Percentiles rank a stretch among this genome's conserved stretches.
These are phyloP conservation scores for Aphaenogaster rudis DNA, from an alignment of 1,140 invertebrate genomes.

Conservation along the genomic window DNA sequence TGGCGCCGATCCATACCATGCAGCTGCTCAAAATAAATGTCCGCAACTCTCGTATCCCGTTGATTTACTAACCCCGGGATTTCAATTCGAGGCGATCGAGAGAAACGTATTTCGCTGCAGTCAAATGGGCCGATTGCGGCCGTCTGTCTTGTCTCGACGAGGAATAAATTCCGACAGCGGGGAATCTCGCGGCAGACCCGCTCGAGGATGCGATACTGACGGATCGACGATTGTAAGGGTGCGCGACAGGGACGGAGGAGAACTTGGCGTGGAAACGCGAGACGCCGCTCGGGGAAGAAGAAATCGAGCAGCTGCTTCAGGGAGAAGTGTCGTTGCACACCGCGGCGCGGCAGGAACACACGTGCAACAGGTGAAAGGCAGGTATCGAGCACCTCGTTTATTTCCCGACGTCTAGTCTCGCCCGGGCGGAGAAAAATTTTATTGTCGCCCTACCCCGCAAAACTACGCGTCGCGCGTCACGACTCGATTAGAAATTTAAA, in stretches of 20 bases:
- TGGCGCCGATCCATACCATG: conserved; percentile 39
- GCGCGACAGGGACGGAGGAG: conserved; percentile 35
- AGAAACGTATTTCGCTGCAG: conserved; percentile 51
- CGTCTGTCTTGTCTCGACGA: conserved; percentile 44
- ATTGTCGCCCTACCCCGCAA: conserved; percentile 24
- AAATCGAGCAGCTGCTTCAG: conserved; percentile 44
- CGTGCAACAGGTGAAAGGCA: conserved; percentile 83
- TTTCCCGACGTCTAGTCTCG: conserved; percentile 59
- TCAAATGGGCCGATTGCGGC: conserved; percentile 24
- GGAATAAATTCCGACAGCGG: conserved; percentile 49
- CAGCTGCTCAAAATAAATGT: conserved; percentile 61
- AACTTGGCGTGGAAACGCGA: neutral
- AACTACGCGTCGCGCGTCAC: conserved; percentile 19
- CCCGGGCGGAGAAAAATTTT: conserved; percentile 55
- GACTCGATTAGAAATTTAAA: conserved; percentile 51
- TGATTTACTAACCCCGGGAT: conserved; percentile 58
- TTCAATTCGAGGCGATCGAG: conserved; percentile 57
- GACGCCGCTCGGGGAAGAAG: neutral
- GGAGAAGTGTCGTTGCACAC: conserved; percentile 52
- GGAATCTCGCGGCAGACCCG: neutral
- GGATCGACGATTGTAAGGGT: conserved; percentile 4
- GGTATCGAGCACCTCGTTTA: conserved; percentile 71
- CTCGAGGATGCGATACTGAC: conserved; percentile 30
- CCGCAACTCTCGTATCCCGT: conserved; percentile 39
- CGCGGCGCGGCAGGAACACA: conserved; percentile 52